Conservation (phyloP, 2,888 invertebrate species). For the Lycocerus yunnanus region DNA sequence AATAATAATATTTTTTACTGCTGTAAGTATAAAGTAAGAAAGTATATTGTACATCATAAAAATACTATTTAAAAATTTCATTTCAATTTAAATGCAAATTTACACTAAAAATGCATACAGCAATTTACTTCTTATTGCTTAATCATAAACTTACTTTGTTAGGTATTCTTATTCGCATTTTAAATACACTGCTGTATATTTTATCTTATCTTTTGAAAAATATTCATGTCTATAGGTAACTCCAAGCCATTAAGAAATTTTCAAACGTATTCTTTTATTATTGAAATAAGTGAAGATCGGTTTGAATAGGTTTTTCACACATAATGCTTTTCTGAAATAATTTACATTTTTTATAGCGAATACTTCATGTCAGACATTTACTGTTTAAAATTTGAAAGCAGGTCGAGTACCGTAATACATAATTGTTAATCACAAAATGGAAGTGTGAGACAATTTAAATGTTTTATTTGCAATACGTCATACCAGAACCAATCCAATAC, state of each 20-base stretch:
- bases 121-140: neutral
- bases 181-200: neutral
- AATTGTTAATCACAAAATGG: neutral
- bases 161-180: neutral
- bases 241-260: neutral
- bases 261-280: neutral
- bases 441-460: neutral
- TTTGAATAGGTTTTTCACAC: neutral
- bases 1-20: neutral
- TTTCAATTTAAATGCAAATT: neutral
- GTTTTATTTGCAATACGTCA: neutral
- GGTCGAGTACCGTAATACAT: neutral
- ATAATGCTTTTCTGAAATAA: neutral
- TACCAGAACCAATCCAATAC: too few species aligned
- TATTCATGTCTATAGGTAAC: neutral
- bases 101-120: neutral
- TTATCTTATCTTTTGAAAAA: neutral
- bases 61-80: neutral
- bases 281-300: neutral
- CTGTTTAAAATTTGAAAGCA: neutral
- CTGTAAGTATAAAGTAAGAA: neutral
- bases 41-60: neutral
- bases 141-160: neutral
- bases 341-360: neutral
- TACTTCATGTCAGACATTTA: neutral